These are phyloP conservation scores for Tetraneura akinire DNA, from an alignment of 1,140 invertebrate genomes.

Conservation along the genomic window DNA sequence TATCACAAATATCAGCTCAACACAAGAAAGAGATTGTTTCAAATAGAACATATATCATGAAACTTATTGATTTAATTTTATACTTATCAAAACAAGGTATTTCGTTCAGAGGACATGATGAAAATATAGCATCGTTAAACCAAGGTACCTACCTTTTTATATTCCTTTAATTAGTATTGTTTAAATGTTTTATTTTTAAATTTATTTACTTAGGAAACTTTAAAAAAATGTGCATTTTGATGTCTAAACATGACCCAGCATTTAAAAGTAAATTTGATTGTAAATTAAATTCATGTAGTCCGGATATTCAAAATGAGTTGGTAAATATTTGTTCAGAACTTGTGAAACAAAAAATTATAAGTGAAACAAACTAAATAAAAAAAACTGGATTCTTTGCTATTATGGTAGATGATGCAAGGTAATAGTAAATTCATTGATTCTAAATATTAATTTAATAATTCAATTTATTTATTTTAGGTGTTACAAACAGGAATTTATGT, in stretches of 20 bases:
- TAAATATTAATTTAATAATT: not conserved
- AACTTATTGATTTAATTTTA: too few relatives aligned
- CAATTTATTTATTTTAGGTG: not conserved
- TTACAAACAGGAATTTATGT: conserved; percentile 1
- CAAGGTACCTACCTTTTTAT: not conserved
- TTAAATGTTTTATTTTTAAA: not conserved
- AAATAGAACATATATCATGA: too few relatives aligned
- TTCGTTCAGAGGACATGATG: not conserved
- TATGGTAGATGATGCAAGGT: not conserved
- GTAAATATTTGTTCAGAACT: not conserved
- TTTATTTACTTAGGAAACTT: not conserved
- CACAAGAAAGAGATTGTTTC: too few relatives aligned
- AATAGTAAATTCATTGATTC: too few relatives aligned
- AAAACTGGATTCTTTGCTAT: not conserved
- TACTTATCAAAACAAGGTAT: too few relatives aligned
- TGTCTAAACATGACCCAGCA: not conserved
- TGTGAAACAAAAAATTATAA: not conserved
- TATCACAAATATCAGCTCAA: too few relatives aligned
- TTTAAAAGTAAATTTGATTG: not conserved
- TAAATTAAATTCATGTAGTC: not conserved
- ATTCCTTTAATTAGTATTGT: not conserved
- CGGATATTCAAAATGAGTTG: conserved; percentile 6
- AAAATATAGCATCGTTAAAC: not conserved
- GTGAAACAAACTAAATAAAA: conserved; percentile 3
- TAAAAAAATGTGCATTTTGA: not conserved